Evolutionary conservation across 2,113 vertebrate species (phyloP), one percentile per base, ranked within the genome.

Genomic region (Bambusicola thoracicus): DNA sequence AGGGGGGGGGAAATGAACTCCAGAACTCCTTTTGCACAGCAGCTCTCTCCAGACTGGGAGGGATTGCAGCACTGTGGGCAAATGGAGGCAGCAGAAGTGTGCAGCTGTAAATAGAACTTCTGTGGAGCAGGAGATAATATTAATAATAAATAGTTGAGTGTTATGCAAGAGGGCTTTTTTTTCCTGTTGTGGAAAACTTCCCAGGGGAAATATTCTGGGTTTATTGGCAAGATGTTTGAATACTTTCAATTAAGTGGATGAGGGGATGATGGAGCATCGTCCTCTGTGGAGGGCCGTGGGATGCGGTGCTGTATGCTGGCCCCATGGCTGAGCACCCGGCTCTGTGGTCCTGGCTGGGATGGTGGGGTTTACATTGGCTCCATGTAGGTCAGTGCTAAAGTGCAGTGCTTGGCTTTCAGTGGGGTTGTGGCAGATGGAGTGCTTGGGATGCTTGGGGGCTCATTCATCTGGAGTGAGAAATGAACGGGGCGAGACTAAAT

Each of bases 401-500:
- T 21, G 8, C 34, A 17, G 24, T 17, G 25, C 32, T 38, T 19
- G 36, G 13, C 12, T 4, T 36, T 14, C 4, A 18, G 5, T 16
- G 53, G 36, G 8, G 43, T 32, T 38, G n/a, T 63, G 14, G 20
- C 6, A 24, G 30, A 20, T 51, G 11, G 27, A 68, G 30, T 11
- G 19, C 44, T 66, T 20, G 44, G 48, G 41, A 10, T 49, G 27
- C 30, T 1, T 25, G 63, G 53, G 30, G 19, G 48, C 40, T 81
- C 22, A 8, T 29, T 87, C 48, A 2, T 48, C 21, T 49, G 19
- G 13, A 90, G 69, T 27, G 65, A 61, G 74, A 90, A 92, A 92
- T 81, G 84, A 87, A 59, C 38, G 65, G 27, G 13, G 63, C 44
- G 43, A 92, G 65, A 87, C 43, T 65, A 81, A 92, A 95, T 72